Conservation (phyloP, 1,140 invertebrate species). For the Gerris buenoi region DNA sequence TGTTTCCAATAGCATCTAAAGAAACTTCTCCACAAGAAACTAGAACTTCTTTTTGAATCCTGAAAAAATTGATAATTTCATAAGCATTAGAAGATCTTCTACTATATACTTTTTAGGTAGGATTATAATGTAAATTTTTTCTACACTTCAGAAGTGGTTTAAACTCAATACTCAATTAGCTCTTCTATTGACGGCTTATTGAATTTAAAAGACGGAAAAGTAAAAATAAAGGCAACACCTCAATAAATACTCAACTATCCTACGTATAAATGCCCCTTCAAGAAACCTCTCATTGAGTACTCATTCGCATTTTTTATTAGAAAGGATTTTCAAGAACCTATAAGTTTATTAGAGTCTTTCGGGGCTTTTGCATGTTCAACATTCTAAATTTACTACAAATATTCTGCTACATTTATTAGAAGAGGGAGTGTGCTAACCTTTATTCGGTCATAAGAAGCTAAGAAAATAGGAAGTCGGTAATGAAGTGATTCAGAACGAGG, state of each 20-base stretch:
- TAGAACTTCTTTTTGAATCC: constrained; percentile 13
- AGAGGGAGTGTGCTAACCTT: constrained; percentile 28
- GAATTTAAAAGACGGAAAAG: too few relatives aligned
- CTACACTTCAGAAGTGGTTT: too few relatives aligned
- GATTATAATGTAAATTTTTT: too few relatives aligned
- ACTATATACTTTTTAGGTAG: too few relatives aligned
- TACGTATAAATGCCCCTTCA: too few relatives aligned
- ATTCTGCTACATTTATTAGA: neutral
- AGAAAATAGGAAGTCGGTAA: constrained; percentile 38
- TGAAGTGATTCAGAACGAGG: constrained; percentile 43
- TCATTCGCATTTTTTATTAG: neutral
- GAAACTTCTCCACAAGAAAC: constrained; percentile 49
- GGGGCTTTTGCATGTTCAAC: neutral
- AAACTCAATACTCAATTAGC: too few relatives aligned
- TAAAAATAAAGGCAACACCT: too few relatives aligned
- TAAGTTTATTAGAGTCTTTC: neutral
- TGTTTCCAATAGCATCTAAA: constrained; percentile 51
- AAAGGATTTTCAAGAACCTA: neutral
- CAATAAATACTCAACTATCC: too few relatives aligned
- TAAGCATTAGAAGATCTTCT: too few relatives aligned
- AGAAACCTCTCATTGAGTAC: neutral
- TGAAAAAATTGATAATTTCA: too few relatives aligned
- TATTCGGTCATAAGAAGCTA: constrained; percentile 32
- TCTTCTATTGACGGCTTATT: too few relatives aligned
- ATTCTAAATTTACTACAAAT: neutral